Conservation (phyloP, 1,140 invertebrate genomes). For the Heliconius melpomene region DNA sequence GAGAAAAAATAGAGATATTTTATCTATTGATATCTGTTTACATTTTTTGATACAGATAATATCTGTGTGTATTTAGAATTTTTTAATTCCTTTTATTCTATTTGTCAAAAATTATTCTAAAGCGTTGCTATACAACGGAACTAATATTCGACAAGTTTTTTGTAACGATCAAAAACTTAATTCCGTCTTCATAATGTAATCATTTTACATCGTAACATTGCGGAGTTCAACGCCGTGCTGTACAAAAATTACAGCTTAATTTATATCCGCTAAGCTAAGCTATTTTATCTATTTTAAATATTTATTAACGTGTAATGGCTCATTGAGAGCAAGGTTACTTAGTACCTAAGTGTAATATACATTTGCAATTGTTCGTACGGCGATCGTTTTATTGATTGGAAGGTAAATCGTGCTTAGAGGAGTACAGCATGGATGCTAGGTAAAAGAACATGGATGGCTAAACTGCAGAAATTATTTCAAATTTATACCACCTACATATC, state of each 20-base stretch:
- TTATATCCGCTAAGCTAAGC: background rate
- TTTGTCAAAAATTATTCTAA: too few relatives aligned
- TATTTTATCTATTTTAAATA: slow-evolving; percentile 15
- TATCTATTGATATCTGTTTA: background rate
- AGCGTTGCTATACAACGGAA: too few relatives aligned
- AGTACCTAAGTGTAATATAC: slow-evolving; percentile 44
- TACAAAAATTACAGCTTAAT: too few relatives aligned
- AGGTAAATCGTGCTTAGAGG: slow-evolving; percentile 66
- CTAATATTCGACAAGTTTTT: too few relatives aligned
- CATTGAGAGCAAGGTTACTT: slow-evolving; percentile 43
- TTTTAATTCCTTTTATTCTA: too few relatives aligned
- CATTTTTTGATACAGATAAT: too few relatives aligned
- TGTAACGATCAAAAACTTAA: too few relatives aligned
- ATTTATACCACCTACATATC: background rate
- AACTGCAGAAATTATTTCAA: background rate
- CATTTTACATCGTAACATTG: too few relatives aligned
- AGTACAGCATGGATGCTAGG: slow-evolving; percentile 39
- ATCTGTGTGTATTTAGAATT: too few relatives aligned
- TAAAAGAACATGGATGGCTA: background rate
- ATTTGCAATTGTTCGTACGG: slow-evolving; percentile 58
- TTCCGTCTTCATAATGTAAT: too few relatives aligned
- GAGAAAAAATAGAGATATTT: background rate
- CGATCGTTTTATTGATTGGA: slow-evolving; percentile 75
- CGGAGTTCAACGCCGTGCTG: too few relatives aligned
- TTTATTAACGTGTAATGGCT: slow-evolving; percentile 30